A percentile compares a stretch with the other conserved stretches of the same genome.
Evolutionary conservation across 2,888 invertebrate species (phyloP).

Genomic region (Temnothorax ravouxi): DNA sequence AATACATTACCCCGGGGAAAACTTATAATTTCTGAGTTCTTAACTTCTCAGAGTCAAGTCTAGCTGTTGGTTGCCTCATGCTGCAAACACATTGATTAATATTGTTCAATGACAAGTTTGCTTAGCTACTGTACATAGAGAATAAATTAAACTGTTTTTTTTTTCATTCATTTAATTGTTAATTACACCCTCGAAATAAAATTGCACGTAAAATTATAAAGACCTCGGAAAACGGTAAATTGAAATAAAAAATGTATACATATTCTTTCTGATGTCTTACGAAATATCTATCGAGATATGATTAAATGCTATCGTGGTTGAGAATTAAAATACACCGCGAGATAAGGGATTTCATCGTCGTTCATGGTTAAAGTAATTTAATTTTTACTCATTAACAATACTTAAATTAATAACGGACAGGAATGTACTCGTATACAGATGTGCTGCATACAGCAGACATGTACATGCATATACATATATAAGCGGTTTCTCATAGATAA

Average conservation of each 20-base stretch:
- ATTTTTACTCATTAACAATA: slow-evolving; percentile 74
- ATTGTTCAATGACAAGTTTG: not conserved
- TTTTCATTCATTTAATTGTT: not conserved
- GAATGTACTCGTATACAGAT: slow-evolving; percentile 74
- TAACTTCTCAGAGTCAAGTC: slow-evolving; percentile 74
- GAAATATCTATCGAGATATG: not conserved
- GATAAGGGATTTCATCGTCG: not conserved
- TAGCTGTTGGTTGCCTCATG: not conserved
- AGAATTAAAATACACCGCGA: not conserved
- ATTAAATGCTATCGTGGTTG: not conserved
- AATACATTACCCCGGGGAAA: slow-evolving; percentile 88
- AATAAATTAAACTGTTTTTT: slow-evolving; percentile 39
- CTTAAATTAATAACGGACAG: slow-evolving; percentile 73
- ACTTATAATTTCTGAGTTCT: slow-evolving; percentile 87
- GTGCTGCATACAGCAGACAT: slow-evolving; percentile 39
- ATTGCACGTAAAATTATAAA: slow-evolving; percentile 2
- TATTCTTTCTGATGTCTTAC: not conserved
- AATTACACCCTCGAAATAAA: slow-evolving; percentile 10
- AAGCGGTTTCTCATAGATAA: slow-evolving; percentile 54
- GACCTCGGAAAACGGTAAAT: not conserved
- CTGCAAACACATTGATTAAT: slow-evolving; percentile 71
- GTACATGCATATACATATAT: slow-evolving; percentile 64
- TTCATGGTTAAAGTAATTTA: slow-evolving; percentile 49
- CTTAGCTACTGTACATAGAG: slow-evolving; percentile 31
- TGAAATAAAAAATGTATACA: slow-evolving; percentile 4